Base-by-base conservation (phyloP, 2,113 vertebrate species). In the Antechinus stuartii region DNA sequence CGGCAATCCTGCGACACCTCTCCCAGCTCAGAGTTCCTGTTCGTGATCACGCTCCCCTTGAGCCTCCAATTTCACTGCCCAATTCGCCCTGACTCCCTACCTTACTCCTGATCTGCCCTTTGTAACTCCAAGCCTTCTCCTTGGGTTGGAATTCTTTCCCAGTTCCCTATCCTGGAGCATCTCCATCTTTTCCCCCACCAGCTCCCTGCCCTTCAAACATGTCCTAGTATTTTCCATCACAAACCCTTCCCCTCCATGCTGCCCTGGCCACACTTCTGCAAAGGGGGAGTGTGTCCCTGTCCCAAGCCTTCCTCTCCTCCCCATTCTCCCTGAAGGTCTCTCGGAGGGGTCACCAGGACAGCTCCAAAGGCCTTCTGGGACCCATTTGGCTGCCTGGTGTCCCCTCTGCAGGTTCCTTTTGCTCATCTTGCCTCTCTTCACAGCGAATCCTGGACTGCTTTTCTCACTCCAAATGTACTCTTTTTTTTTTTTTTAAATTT, bases 121-220 rank as follows among this genome's bases (percentile, higher is more conserved):
- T 27, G 56, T 10, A 57, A 57, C 26, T 27, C 56, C 56, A 68
- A 14, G 27, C 27, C 27, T 27, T 35, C 16, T 3, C 1, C n/a
- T 1, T 42, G 68, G 35, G 35, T n/a, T n/a, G 35, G 35, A 84
- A 84, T 84, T 76, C 35, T 19, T n/a, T 61, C 10, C 57, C 57
- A 35, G 14, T 68, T 68, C 30, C 61, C 30, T 14, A 76, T 76
- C n/a, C 61, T 57, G 9, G 11, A 27, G 30, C 30, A 68, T 35
- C 57, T 68, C 57, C 11, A 3, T 50, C 46, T 56, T 49, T 91
- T 35, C 93, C 49, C 56, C 27, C 46, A 52, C 35, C 52, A 91
- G 93, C 52, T 89, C 93, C 26, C 49, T 19, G 19, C 54, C 89
- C 93, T 90, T 93, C 35, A 61, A 97, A 30, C 14, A 68, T 8